Percentiles rank a stretch among this genome's conserved stretches.
These are phyloP conservation scores for Galbula dea DNA, from an alignment of 2,113 vertebrate species.

Conservation along the genomic window DNA sequence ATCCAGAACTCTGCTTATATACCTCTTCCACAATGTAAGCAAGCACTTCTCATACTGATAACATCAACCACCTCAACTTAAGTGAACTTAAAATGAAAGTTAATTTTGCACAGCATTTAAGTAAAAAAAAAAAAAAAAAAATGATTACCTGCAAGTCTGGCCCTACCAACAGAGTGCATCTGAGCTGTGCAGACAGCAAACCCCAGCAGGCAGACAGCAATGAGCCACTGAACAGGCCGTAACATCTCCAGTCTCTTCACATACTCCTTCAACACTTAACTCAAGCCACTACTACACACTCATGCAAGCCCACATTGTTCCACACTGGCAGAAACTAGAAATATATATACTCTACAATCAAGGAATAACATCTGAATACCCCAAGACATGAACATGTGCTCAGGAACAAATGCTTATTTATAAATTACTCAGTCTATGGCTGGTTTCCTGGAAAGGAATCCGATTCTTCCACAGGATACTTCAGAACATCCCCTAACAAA, in stretches of 20 bases:
- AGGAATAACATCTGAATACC: neutral
- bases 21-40: neutral
- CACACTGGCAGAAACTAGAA: neutral
- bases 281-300: neutral
- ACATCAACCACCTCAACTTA: neutral
- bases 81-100: neutral
- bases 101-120: neutral
- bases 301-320: neutral
- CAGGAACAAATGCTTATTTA: neutral
- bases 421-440: neutral
- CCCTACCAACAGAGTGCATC: neutral
- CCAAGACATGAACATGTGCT: accelerated
- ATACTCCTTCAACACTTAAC: neutral
- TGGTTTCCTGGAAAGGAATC: neutral
- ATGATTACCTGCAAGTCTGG: neutral
- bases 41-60: neutral
- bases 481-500: neutral
- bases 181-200: neutral
- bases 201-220: neutral
- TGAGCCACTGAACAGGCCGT: neutral
- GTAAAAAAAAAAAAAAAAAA: neutral
- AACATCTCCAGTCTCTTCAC: neutral
- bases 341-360: neutral
- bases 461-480: neutral
- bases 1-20: neutral